phyloP scores from a whole-genome alignment of 2,888 invertebrate species.

The Dasysyrphus tricinctus region DNA sequence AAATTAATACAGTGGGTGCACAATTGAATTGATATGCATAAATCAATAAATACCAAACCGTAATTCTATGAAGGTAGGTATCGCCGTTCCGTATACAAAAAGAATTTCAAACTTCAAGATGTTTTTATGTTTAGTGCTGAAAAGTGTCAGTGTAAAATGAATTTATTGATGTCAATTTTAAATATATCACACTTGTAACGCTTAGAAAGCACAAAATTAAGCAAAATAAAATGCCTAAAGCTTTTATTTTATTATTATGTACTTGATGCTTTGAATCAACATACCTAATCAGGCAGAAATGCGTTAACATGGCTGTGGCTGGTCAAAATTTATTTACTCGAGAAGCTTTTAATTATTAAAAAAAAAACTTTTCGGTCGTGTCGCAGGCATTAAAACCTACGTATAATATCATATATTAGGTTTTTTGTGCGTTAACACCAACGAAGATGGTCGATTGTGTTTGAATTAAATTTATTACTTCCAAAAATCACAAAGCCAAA shows the following conservation, averaged over 20 bases:
- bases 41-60: slow-evolving; percentile 6
- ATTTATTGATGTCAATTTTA: slow-evolving; percentile 25
- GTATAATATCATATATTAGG: not conserved
- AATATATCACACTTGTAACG: slow-evolving; percentile 20
- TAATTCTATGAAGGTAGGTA: not conserved
- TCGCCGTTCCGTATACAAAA: not conserved
- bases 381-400: slow-evolving; percentile 2
- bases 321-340: slow-evolving; percentile 20
- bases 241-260: not conserved
- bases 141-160: slow-evolving; percentile 1
- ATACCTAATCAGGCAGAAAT: slow-evolving; percentile 18
- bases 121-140: slow-evolving; percentile 12
- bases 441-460: not conserved
- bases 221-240: slow-evolving; percentile 5
- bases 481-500: not conserved
- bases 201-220: slow-evolving; percentile 36
- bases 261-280: slow-evolving; percentile 22
- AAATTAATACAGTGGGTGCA: slow-evolving; percentile 18
- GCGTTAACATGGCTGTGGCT: not conserved
- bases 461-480: not conserved
- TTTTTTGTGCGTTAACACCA: not conserved
- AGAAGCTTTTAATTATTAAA: not conserved
- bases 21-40: not conserved
- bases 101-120: not conserved
- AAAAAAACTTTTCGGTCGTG: not conserved